Evolutionary conservation across 2,888 invertebrate species (phyloP), one percentile per base, ranked within the genome.

Genomic region (Dusona sp.): DNA sequence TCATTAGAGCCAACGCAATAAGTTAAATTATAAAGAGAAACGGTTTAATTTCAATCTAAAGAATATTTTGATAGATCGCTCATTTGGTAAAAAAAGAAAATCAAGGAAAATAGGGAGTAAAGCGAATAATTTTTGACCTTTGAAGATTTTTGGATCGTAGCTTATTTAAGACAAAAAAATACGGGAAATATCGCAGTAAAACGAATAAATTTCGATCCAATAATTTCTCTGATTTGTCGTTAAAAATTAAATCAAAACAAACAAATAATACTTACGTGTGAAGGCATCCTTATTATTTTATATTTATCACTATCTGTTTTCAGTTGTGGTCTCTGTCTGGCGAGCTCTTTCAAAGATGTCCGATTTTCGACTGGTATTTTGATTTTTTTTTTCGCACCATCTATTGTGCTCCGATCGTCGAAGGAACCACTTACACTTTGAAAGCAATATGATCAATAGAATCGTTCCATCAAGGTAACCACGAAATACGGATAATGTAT

Each of bases 231-330:
- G 4, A 33, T 33, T 19, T 9, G 22, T 25, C 11, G 54, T 54
- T 54, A 11, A 25, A 57, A 22, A 25, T 25, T 9, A 8, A 22
- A 25, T 57, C 3, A 11, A 57, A 57, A 25, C 9, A 22, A 57
- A 51, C 19, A 29, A 61, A 29, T 29, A 61, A 61, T 29, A 11
- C 61, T 61, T 29, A 61, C 61, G 61, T 61, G 61, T 29, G 61
- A 61, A 16, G 61, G 61, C 61, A 61, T 61, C 61, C 6, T 16
- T 16, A 16, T 6, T 61, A 11, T 11, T 42, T 42, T 42, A 42
- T 42, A 42, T 61, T 25, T 0, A 29, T 6, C 13, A 29, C 11
- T 6, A 13, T 8, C 29, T 61, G 6, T 29, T 61, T 61, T 29
- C 61, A 61, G 29, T 61, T 25, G 57, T 13, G 22, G 25, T 25